Conservation (phyloP, 92 coral and sea anemone species). For the Ricordea florida region DNA sequence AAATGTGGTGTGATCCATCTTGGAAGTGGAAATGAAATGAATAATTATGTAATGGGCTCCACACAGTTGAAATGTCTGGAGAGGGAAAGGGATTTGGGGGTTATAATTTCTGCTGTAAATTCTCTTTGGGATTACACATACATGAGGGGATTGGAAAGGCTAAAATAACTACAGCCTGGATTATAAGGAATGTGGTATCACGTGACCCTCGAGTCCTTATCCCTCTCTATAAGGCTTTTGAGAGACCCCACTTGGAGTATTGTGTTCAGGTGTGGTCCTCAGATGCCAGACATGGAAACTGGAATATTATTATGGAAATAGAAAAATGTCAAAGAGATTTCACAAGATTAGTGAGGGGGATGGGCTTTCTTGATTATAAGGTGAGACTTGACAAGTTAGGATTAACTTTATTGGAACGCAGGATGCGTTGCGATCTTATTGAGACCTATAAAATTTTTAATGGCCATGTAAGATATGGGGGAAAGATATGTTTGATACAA, state of each 20-base stretch:
- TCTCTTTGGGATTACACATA: background rate
- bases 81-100: background rate
- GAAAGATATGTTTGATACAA: too few species aligned
- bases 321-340: too few species aligned
- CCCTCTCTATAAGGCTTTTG: constrained; percentile 12
- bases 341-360: too few species aligned
- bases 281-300: too few species aligned
- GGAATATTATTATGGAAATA: too few species aligned
- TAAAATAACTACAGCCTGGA: background rate
- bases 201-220: background rate
- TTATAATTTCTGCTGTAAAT: background rate
- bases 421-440: too few species aligned
- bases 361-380: too few species aligned
- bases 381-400: too few species aligned
- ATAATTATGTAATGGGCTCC: background rate
- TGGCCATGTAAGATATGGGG: too few species aligned
- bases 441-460: too few species aligned
- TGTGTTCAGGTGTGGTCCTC: too few species aligned
- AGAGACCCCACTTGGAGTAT: constrained; percentile 25
- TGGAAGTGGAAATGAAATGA: background rate
- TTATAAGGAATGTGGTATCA: background rate
- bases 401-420: too few species aligned
- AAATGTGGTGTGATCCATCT: background rate
- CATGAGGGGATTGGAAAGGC: background rate
- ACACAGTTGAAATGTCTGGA: background rate